These are phyloP conservation scores for Zingel zingel DNA, from an alignment of 2,113 vertebrate genomes.

Conservation along the genomic window DNA sequence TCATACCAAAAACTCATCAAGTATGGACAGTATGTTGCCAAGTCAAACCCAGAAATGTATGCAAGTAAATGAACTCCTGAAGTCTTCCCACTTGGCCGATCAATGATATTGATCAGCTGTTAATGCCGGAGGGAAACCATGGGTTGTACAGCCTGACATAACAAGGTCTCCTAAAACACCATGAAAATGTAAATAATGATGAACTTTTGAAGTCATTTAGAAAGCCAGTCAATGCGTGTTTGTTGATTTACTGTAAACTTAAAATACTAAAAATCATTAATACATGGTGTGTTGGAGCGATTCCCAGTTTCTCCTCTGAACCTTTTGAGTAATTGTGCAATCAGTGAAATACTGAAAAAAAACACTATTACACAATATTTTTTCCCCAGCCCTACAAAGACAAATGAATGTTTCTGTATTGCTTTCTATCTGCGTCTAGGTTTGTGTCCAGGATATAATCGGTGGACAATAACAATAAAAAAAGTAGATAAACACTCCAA, in stretches of 20 bases:
- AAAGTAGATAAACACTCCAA: slow-evolving; percentile 6
- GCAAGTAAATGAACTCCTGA: slow-evolving; percentile 48
- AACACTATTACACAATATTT: background rate
- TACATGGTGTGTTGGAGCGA: background rate
- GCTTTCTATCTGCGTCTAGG: background rate
- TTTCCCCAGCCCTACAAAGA: background rate
- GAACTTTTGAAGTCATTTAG: slow-evolving; percentile 41
- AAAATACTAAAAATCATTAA: slow-evolving; percentile 4
- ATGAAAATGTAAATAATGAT: slow-evolving; percentile 52
- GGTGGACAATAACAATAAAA: slow-evolving; percentile 20
- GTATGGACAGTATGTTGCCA: slow-evolving; percentile 56
- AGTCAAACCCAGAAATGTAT: slow-evolving; percentile 60
- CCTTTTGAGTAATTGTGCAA: slow-evolving; percentile 22
- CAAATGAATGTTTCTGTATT: slow-evolving; percentile 1
- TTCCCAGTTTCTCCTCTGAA: background rate
- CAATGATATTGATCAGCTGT: slow-evolving; percentile 69
- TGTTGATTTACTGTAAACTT: slow-evolving; percentile 15
- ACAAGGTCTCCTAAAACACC: slow-evolving; percentile 76
- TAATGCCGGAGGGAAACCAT: slow-evolving; percentile 69
- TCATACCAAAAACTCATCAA: slow-evolving; percentile 67
- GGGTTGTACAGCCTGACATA: slow-evolving; percentile 68
- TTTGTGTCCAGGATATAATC: slow-evolving; percentile 30
- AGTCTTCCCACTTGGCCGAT: slow-evolving; percentile 52
- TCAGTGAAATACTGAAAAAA: slow-evolving; percentile 15
- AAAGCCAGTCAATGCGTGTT: slow-evolving; percentile 8